Evolutionary conservation across 2,113 vertebrate species (phyloP), one percentile per base, ranked within the genome.

Genomic region (Perca flavescens): DNA sequence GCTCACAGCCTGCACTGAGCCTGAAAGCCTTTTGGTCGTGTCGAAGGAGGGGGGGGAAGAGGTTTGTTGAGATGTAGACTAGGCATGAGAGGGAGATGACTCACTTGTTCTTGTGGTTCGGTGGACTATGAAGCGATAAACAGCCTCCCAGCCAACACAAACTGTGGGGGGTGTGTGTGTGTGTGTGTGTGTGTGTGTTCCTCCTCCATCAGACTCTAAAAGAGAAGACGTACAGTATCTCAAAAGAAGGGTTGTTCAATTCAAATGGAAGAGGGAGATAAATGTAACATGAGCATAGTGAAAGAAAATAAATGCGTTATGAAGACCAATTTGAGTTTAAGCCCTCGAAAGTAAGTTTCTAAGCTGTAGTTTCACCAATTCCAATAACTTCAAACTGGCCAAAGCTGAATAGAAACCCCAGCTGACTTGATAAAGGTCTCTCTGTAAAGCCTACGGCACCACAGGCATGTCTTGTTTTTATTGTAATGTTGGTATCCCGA

Each of bases 51-150:
- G 49, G 28, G 2, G 28, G 28, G 2, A 2, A 25, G 25, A 25
- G 31, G 21, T 57, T 54, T 67, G 64, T 52, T 61, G 28, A 40
- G 54, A 56, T 56, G 34, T 34, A 49, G 79, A 77, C 62, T 25
- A 46, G n/a, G 40, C 17, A n/a, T 54, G 63, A 58, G 57, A 13
- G 61, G 56, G 12, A 13, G 46, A 69, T 88, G 86, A 90, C 56
- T 88, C 89, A 79, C 49, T 54, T 11, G 6, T 12, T 74, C 14
- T 79, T 72, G 34, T 61, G 19, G 19, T 34, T 73, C 6, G 43
- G 71, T 80, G 67, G 10, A 16, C 40, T 64, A 21, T 78, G 54
- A 25, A 13, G 46, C 54, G 14, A 50, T 57, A 84, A 58, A 36
- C 49, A 62, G 60, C 69, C 77, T 79, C 77, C 67, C 56, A 68